Percentiles rank a stretch among this genome's conserved stretches.
Conservation (phyloP, 1,140 invertebrate genomes). For the Bombyx mandarina region DNA sequence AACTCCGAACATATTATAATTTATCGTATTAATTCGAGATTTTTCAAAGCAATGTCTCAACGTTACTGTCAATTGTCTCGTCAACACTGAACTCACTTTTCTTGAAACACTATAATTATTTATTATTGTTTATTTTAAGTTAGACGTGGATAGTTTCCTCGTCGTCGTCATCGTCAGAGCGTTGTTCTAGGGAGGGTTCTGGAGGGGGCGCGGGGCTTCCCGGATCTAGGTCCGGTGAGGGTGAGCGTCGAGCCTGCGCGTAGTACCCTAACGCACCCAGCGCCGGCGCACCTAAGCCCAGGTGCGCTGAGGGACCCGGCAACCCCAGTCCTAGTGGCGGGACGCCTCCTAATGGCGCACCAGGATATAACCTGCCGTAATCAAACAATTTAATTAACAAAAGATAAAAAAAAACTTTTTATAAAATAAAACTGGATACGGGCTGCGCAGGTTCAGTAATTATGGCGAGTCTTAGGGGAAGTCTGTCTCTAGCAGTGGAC, state of each 20-base stretch:
- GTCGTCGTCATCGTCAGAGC: slow-evolving; percentile 56
- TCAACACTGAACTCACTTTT: no score
- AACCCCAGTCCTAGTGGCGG: slow-evolving; percentile 69
- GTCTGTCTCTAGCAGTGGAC: no score
- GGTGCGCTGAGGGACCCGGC: slow-evolving; percentile 74
- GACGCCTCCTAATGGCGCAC: slow-evolving; percentile 48
- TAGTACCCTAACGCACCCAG: slow-evolving; percentile 75
- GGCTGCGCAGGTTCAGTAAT: no score
- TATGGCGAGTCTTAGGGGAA: no score
- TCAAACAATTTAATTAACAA: no score
- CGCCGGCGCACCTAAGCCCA: slow-evolving; percentile 70
- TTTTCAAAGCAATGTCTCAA: slow-evolving; percentile 1
- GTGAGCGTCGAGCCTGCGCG: slow-evolving; percentile 70
- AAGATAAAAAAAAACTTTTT: no score
- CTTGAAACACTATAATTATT: no score
- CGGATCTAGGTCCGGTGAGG: slow-evolving; percentile 71
- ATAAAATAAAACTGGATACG: no score
- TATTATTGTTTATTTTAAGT: slow-evolving; percentile 4
- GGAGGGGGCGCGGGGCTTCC: slow-evolving; percentile 74
- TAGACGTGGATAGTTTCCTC: slow-evolving; percentile 64
- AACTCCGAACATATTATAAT: neutral
- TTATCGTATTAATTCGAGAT: no score
- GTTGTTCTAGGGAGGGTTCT: slow-evolving; percentile 45
- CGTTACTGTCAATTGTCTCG: no score
- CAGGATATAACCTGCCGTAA: slow-evolving; percentile 52